phyloP scores from a whole-genome alignment of 1,140 invertebrate species.

The Sarcophaga bullata region DNA sequence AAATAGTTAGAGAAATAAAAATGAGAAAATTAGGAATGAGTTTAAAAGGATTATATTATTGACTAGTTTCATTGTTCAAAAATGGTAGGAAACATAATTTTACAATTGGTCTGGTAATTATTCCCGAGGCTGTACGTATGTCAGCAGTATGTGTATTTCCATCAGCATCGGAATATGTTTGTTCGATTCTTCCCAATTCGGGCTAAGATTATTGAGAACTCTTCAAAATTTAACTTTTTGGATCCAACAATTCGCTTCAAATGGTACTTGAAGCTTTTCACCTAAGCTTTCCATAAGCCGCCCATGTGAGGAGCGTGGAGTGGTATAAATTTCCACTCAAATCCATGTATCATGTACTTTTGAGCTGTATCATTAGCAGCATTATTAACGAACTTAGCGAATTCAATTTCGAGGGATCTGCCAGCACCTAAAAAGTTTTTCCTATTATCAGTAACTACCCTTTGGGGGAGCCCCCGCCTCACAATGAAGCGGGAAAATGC shows the following conservation, averaged over 20 bases:
- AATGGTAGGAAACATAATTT: constrained; percentile 13
- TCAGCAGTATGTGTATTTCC: constrained; percentile 9
- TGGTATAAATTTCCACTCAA: constrained; percentile 40
- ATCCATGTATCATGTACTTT: constrained; percentile 15
- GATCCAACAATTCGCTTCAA: constrained; percentile 47
- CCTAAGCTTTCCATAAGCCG: constrained; percentile 57
- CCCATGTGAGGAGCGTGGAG: constrained; percentile 57
- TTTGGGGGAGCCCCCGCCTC: constrained; percentile 24
- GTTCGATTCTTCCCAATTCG: constrained; percentile 54
- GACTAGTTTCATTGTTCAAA: not conserved
- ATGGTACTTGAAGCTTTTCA: too few species aligned
- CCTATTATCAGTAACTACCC: constrained; percentile 19
- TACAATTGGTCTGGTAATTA: constrained; percentile 22
- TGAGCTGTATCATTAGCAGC: not conserved
- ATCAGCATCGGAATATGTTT: constrained; percentile 19
- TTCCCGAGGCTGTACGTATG: not conserved
- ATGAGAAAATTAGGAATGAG: not conserved
- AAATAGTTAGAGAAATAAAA: not conserved
- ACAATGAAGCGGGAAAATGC: constrained; percentile 39
- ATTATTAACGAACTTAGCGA: too few species aligned
- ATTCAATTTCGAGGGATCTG: not conserved
- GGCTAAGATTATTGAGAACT: constrained; percentile 51
- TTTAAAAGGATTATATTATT: not conserved
- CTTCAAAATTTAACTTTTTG: constrained; percentile 54
- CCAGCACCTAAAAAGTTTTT: not conserved